Base-by-base conservation (phyloP, 2,888 invertebrate genomes). In the Spicauda simplicius region DNA sequence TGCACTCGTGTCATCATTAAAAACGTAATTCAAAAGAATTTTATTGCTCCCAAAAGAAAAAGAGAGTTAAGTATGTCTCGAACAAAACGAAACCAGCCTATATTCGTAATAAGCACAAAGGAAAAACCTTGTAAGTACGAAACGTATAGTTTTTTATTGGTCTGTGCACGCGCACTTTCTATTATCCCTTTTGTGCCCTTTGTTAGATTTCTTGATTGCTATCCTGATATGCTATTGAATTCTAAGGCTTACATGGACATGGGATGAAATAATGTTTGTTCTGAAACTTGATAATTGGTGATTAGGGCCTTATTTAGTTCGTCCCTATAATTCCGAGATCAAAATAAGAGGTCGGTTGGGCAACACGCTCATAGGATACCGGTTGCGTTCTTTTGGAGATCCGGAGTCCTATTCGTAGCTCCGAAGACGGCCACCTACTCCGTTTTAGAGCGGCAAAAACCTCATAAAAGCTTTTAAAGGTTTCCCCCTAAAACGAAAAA, bases 141-240 rank as follows among this genome's bases (percentile, higher is more conserved):
- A 64, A 18, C 55, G 30, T 48, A 48, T 7, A 16, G 18, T 63
- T 64, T 61, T 63, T 64, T 64, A 54, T 55, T 19, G 30, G 48
- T 50, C 63, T 64, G 50, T 56, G 63, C 55, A 64, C 63, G 63
- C 63, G 63, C 56, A 56, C 56, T n/a, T 48, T 33, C 56, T 48
- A 33, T 64, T 64, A 55, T 50, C 33, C 63, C 16, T 56, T 64
- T 56, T 41, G 48, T 64, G 56, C 33, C 16, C 56, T 56, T 56
- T 64, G 56, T 56, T 18, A 16, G 33, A 56, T 55, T 48, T 50
- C 48, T 16, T 48, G 48, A 56, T 58, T 58, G 41, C 41, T 41
- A 41, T 41, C 37, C 48, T 41, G 20, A 41, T 58, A 56, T 41
- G 37, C 33, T 14, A 57, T 57, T 19, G 37, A 64, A 61, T 41